Conservation (phyloP, 2,888 invertebrate species). For the Trissoscelio sp. region DNA sequence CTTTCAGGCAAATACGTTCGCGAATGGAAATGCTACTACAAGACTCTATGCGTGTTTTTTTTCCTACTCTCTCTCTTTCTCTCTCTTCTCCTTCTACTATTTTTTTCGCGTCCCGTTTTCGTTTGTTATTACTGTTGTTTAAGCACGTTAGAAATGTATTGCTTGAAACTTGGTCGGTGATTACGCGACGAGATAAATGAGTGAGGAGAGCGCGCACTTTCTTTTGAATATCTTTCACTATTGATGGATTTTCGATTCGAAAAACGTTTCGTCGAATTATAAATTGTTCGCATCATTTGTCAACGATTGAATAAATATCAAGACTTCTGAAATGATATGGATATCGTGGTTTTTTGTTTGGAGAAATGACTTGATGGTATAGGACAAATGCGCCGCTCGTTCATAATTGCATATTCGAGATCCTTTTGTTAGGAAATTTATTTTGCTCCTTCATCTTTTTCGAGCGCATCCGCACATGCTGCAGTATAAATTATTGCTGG, state of each 20-base stretch:
- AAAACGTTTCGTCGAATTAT: neutral
- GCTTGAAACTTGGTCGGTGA: neutral
- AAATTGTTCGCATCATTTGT: constrained; percentile 10
- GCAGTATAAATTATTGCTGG: constrained; percentile 51
- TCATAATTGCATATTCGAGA: constrained; percentile 51
- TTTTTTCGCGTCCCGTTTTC: neutral
- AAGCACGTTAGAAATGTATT: constrained; percentile 2
- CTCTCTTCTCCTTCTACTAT: no score
- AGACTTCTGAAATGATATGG: constrained; percentile 9
- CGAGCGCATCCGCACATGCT: constrained; percentile 38
- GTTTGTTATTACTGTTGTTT: constrained; percentile 11
- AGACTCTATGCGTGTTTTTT: neutral
- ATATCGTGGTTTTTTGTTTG: constrained; percentile 12
- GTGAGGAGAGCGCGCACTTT: no score
- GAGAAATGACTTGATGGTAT: constrained; percentile 17
- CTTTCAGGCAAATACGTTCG: constrained; percentile 18
- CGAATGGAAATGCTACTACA: constrained; percentile 6
- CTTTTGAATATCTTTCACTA: neutral
- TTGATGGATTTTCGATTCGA: constrained; percentile 4
- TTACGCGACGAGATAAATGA: neutral
- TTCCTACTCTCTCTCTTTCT: neutral
- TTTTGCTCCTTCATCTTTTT: constrained; percentile 56
- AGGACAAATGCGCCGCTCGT: constrained; percentile 26
- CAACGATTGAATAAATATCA: constrained; percentile 10
- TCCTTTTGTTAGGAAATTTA: constrained; percentile 56